A percentile compares a stretch with the other conserved stretches of the same genome.
Conservation (phyloP, 2,888 invertebrate genomes). For the Graphium colonna region DNA sequence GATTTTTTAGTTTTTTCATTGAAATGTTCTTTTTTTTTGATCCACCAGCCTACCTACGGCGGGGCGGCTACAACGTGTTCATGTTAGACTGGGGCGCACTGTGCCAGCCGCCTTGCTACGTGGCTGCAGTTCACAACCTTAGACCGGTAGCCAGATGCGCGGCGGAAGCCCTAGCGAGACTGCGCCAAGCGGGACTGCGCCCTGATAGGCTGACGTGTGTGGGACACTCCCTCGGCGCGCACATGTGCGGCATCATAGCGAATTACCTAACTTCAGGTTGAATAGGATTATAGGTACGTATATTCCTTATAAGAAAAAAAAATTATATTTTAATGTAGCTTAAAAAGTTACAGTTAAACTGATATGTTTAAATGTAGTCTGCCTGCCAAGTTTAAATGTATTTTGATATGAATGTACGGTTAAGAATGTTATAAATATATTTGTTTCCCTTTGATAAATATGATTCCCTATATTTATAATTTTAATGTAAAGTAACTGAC, state of each 20-base stretch:
- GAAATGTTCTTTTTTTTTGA: too few relatives aligned
- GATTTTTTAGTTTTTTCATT: too few relatives aligned
- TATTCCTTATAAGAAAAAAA: not conserved
- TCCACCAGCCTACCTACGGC: conserved; percentile 83
- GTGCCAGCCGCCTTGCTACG: conserved; percentile 85
- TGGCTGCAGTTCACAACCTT: conserved; percentile 88
- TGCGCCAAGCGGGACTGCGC: conserved; percentile 83
- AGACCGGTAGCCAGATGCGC: conserved; percentile 85
- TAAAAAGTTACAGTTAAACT: too few relatives aligned
- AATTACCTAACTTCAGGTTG: conserved; percentile 86
- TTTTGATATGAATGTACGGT: too few relatives aligned
- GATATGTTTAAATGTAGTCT: too few relatives aligned
- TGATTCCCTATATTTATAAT: too few relatives aligned
- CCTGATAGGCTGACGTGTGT: conserved; percentile 86
- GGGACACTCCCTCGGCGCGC: conserved; percentile 88
- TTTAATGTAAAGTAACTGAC: too few relatives aligned
- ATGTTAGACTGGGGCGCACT: conserved; percentile 89
- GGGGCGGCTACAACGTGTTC: conserved; percentile 88
- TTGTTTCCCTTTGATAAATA: too few relatives aligned
- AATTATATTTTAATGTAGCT: too few relatives aligned
- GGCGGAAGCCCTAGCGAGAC: conserved; percentile 81
- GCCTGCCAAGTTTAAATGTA: too few relatives aligned
- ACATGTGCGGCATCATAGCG: conserved; percentile 87
- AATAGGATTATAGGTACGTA: conserved; percentile 85
- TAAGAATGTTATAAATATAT: too few relatives aligned